Percentiles rank a stretch among this genome's conserved stretches.
These are phyloP conservation scores for fruit fly (Drosophila melanogaster) DNA, from an alignment of 1,140 invertebrate species.

Conservation along the genomic window DNA sequence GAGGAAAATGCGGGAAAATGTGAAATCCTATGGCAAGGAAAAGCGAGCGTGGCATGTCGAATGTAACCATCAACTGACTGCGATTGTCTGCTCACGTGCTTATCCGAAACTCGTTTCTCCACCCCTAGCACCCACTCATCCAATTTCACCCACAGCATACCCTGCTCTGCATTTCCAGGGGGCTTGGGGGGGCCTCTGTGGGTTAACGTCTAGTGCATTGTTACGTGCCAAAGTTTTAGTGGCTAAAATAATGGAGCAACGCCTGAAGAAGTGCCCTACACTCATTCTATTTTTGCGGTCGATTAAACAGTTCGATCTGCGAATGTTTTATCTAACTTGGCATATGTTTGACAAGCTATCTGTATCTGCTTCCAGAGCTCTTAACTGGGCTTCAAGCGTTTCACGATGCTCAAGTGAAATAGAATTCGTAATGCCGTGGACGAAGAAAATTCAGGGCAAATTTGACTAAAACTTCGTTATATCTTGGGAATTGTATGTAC, in stretches of 20 bases:
- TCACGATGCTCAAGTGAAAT: constrained; percentile 4
- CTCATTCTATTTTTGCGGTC: constrained; percentile 47
- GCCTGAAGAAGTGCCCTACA: constrained; percentile 49
- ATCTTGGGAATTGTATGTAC: not conserved
- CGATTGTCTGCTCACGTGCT: constrained; percentile 73
- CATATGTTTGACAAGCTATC: constrained; percentile 40
- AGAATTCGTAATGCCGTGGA: not conserved
- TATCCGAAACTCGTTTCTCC: constrained; percentile 63
- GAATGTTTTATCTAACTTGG: constrained; percentile 32
- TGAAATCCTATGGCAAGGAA: not conserved
- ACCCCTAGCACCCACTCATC: not conserved
- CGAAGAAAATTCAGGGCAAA: not conserved
- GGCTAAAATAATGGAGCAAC: constrained; percentile 77
- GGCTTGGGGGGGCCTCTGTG: not conserved
- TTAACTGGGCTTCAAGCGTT: constrained; percentile 7
- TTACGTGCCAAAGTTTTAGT: constrained; percentile 78
- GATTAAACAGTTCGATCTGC: constrained; percentile 50
- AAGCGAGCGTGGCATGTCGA: constrained; percentile 42
- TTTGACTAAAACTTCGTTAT: constrained; percentile 9
- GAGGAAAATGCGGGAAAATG: constrained; percentile 10
- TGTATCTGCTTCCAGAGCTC: constrained; percentile 20
- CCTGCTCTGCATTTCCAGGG: constrained; percentile 22
- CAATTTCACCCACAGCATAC: constrained; percentile 1
- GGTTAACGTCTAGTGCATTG: constrained; percentile 70
- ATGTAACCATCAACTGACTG: constrained; percentile 50